These are phyloP conservation scores for Melipona beecheii DNA, from an alignment of 2,888 invertebrate species.

Conservation along the genomic window DNA sequence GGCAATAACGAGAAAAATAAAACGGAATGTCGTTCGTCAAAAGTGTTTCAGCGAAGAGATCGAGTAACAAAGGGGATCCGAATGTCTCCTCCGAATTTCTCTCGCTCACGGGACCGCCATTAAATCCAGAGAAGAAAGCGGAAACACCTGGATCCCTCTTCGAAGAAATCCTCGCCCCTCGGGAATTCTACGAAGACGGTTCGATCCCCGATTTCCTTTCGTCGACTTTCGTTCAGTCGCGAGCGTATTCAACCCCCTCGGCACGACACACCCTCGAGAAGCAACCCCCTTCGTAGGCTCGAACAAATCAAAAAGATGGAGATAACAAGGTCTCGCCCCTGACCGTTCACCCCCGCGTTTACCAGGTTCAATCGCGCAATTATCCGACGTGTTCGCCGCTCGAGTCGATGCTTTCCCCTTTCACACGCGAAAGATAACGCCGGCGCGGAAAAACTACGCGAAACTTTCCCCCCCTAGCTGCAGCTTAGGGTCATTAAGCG, in stretches of 20 bases:
- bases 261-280: slow-evolving; percentile 38
- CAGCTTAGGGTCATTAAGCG: not conserved
- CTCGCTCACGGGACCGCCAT: not conserved
- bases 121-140: not conserved
- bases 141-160: slow-evolving; percentile 23
- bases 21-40: not conserved
- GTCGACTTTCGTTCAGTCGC: slow-evolving; percentile 54
- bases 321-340: slow-evolving; percentile 65
- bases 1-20: not conserved
- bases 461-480: not conserved
- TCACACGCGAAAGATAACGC: not conserved
- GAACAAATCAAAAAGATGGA: slow-evolving; percentile 2
- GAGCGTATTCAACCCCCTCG: slow-evolving; percentile 42
- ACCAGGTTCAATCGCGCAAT: slow-evolving; percentile 52
- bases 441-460: not conserved
- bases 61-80: not conserved
- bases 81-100: not conserved
- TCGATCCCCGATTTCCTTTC: slow-evolving; percentile 35
- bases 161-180: slow-evolving; percentile 5
- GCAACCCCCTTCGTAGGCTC: slow-evolving; percentile 38
- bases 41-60: not conserved
- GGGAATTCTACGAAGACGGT: slow-evolving; percentile 39
- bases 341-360: slow-evolving; percentile 44
- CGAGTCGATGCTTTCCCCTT: not conserved
- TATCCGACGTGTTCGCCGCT: slow-evolving; percentile 36